Evolutionary conservation across 2,797 vertebrate species (phyloP), one percentile per base, ranked within the genome.

Genomic region (Euthynnus affinis): DNA sequence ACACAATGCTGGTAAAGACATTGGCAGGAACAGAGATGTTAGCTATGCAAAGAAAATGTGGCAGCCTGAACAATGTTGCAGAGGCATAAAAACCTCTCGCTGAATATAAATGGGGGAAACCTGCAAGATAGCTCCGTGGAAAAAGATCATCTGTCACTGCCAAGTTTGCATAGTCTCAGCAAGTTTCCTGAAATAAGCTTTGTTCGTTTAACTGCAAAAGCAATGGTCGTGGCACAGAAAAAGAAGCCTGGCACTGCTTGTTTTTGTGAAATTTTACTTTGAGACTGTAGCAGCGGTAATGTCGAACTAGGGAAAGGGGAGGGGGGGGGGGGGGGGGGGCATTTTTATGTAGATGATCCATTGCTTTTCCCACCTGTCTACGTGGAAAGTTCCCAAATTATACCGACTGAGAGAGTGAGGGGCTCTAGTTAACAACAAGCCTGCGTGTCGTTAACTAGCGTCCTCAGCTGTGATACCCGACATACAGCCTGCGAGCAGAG

Each of bases 101-200:
- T 84, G 88, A 88, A 89, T 87, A 81, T 81, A 88, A 90, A 91
- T 89, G 81, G 76, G 27, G 60, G 62, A 71, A 89, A 87, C 73
- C 83, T 88, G 80, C 53, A 9, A 81, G 77, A 84, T 65, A 58
- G 74, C 78, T 63, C 61, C 6, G 73, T 14, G 71, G 66, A 81
- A 81, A 81, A 44, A 83, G 78, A 88, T 90, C 83, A 80, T 85
- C 88, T 80, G 81, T 91, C 84, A 87, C 74, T 87, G 88, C 87
- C 88, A 89, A 44, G 77, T 87, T 87, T 88, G 81, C 74, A 82
- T 44, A 64, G 82, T 82, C 84, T 91, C 83, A 88, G 88, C 85
- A 84, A 83, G 78, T 81, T 67, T 79, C 60, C 70, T 13, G 12
- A 73, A 80, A 37, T 32, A 74, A 44, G 71, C 34, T 72, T 51